Base-by-base conservation (phyloP, 2,113 vertebrate genomes). In the Hippolais icterina region DNA sequence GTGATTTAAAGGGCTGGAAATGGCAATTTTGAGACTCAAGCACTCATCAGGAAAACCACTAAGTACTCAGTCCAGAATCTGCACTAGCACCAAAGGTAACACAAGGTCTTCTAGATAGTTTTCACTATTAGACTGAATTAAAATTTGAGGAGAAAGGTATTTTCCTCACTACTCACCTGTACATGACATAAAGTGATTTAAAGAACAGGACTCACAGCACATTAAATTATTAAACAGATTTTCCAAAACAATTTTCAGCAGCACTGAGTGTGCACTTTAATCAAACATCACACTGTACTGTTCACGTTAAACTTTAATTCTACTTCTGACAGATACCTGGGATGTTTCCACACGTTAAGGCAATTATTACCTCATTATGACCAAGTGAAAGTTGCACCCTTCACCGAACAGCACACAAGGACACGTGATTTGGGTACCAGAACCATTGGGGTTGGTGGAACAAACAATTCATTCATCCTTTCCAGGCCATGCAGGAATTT, bases 401-500 rank as follows among this genome's bases (percentile, higher is more conserved):
- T 79, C 70, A 70, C 28, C 69, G 50, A 70, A 57, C 2, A 3
- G 42, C 21, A 60, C 1, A 2, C 8, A 35, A 44, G 41, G 37
- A 56, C 33, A 39, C 0, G 0, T 31, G 11, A 35, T 86, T 64
- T 85, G 53, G 12, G 27, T 60, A 49, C 24, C 21, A 82, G 44
- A 83, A 64, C 27, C 33, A 16, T 0, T 16, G 10, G 39, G 21
- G 54, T 4, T 12, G 37, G 29, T 23, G 39, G 39, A 79, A 54
- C 10, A 85, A 81, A 39, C 42, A 61, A 42, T 1, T 2, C 12
- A 20, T 7, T 18, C 64, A 46, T 16, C 70, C 35, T 35, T 41
- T 23, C 66, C 2, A 2, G 33, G 29, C 33, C 35, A 78, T 0
- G 0, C 8, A 35, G n/a, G 33, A 66, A n/a, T 11, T 11, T 54